Conservation (phyloP, 2,113 vertebrate species). For the Brevimyrus niger region DNA sequence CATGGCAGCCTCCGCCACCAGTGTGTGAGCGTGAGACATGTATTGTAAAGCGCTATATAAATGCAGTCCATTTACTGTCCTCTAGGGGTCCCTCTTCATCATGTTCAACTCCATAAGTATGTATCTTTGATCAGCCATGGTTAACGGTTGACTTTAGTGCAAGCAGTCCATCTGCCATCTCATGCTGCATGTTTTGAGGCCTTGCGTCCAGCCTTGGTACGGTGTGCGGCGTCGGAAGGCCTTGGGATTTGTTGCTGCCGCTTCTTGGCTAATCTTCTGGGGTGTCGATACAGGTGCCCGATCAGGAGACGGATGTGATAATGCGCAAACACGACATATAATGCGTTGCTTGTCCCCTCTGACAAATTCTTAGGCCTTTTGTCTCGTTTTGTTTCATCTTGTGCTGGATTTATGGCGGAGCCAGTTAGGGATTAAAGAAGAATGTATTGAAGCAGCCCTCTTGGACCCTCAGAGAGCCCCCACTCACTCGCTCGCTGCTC, state of each 20-base stretch:
- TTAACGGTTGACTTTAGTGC: conserved; percentile 40
- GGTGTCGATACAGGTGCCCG: conserved; percentile 37
- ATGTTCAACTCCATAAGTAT: neutral
- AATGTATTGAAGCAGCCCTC: neutral
- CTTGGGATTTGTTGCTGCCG: conserved; percentile 32
- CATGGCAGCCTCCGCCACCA: too few relatives aligned
- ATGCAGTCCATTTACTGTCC: neutral
- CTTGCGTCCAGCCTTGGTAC: neutral
- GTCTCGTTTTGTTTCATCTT: neutral
- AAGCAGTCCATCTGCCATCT: conserved; percentile 13
- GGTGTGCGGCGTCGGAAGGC: neutral
- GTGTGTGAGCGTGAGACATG: too few relatives aligned
- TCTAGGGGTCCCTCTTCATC: neutral
- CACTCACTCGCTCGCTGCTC: neutral
- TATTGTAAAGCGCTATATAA: too few relatives aligned
- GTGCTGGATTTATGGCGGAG: neutral
- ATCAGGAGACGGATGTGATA: conserved; percentile 28
- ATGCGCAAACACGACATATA: conserved; percentile 54
- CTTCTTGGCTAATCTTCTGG: conserved; percentile 35
- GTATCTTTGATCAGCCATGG: conserved; percentile 33
- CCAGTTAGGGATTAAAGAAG: neutral
- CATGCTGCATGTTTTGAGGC: neutral
- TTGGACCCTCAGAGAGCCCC: neutral
- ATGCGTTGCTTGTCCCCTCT: neutral
- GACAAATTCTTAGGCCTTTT: neutral